Evolutionary conservation across 2,888 invertebrate species (phyloP).

Genomic region (Phaedon cochleariae): DNA sequence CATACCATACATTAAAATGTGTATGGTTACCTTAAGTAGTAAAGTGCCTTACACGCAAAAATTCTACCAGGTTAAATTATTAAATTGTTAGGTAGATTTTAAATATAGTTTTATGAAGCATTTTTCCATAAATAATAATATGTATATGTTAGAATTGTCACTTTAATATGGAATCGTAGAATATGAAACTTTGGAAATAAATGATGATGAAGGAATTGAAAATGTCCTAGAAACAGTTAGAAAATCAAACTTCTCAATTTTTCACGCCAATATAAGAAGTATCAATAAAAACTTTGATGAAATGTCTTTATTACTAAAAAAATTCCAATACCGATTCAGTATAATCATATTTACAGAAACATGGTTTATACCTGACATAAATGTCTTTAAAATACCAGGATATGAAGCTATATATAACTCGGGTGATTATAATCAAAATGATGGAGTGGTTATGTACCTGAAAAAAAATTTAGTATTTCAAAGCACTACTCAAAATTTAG

Average conservation of each 20-base stretch:
- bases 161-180: neutral
- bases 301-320: too few relatives aligned
- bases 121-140: too few relatives aligned
- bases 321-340: neutral
- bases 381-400: too few relatives aligned
- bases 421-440: too few relatives aligned
- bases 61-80: slow-evolving; percentile 4
- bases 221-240: neutral
- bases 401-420: too few relatives aligned
- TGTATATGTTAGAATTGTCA: neutral
- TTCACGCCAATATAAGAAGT: too few relatives aligned
- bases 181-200: neutral
- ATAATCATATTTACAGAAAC: neutral
- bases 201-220: slow-evolving; percentile 1
- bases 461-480: neutral
- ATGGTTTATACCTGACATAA: neutral
- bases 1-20: too few relatives aligned
- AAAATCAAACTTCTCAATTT: too few relatives aligned
- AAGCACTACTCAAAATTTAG: slow-evolving; percentile 1
- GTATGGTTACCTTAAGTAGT: too few relatives aligned
- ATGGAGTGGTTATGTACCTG: too few relatives aligned
- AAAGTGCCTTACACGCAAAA: slow-evolving; percentile 6
- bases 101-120: neutral
- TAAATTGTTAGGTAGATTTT: neutral
- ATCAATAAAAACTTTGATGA: too few relatives aligned